Evolutionary conservation across 2,888 invertebrate genomes (phyloP), one percentile per base, ranked within the genome.

Genomic region (Pterostichus madidus): DNA sequence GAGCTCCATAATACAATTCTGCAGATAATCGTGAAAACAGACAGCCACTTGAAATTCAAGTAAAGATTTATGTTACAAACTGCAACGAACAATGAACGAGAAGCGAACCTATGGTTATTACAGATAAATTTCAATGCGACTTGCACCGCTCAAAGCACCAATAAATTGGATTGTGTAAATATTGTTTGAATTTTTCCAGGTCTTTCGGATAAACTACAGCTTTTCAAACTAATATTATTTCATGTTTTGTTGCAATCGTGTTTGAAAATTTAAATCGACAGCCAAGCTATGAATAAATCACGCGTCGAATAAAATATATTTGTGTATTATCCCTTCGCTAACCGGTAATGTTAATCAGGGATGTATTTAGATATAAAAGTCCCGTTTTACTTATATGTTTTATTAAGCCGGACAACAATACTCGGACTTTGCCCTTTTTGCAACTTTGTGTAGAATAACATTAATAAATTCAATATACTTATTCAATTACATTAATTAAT

Each of bases 41-140:
- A 71, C 24, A 71, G 8, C 11, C 68, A 71, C 68, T 71, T 71
- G 68, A 71, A 71, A 71, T 71, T 71, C 68, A 71, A 39, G 39
- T 71, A 17, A 71, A 71, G 68, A 71, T 71, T 71, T 71, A 71
- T 71, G 44, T 71, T 71, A 71, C 68, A 71, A 71, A 71, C 44
- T 44, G 68, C 32, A 64, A 11, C 11, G 49, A 49, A 13, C 32
- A 64, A 64, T 35, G 35, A 35, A 64, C 17, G 31, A 11, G 53
- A 8, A 56, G 56, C 61, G n/a, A 39, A 64, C 64, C 64, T 59
- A 64, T 35, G 68, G 39, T 71, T 71, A 71, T 71, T 44, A 71
- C 39, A 44, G 68, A 71, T 71, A 71, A 71, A 71, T 71, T 71
- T 46, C 68, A 44, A 35, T 64, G 64, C 3, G 13, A 64, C 59